A percentile compares a stretch with the other conserved stretches of the same genome.
phyloP scores from a whole-genome alignment of 2,797 vertebrate species.

The Nothura maculosa region DNA sequence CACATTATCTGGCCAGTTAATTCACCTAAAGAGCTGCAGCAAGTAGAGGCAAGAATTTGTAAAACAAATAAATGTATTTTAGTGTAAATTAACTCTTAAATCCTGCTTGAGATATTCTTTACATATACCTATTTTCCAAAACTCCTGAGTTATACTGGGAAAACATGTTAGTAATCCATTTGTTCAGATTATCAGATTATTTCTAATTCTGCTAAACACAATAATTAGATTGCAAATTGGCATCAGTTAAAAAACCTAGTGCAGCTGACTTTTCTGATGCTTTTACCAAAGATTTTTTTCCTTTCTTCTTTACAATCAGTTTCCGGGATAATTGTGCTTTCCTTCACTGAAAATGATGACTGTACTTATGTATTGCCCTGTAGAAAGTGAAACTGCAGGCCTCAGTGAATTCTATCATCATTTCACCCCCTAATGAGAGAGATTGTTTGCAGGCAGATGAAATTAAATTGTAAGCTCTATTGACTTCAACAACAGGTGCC shows the following conservation, averaged over 20 bases:
- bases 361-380: constrained; percentile 84
- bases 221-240: constrained; percentile 72
- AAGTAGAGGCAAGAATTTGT: constrained; percentile 15
- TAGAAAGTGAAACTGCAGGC: constrained; percentile 87
- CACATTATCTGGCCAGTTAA: constrained; percentile 52
- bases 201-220: constrained; percentile 66
- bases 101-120: background rate
- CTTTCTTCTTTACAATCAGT: constrained; percentile 76
- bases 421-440: constrained; percentile 91
- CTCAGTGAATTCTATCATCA: constrained; percentile 89
- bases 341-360: constrained; percentile 82
- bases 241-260: constrained; percentile 62
- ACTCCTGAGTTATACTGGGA: constrained; percentile 13
- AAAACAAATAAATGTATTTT: background rate
- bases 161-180: constrained; percentile 30
- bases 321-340: constrained; percentile 84
- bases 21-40: constrained; percentile 40
- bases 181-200: constrained; percentile 42
- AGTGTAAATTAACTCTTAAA: background rate
- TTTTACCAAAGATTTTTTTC: constrained; percentile 44
- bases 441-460: constrained; percentile 95
- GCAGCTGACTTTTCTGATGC: constrained; percentile 51
- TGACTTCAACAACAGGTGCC: constrained; percentile 94
- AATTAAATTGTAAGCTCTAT: constrained; percentile 95
- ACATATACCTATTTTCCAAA: background rate